Base-by-base conservation (phyloP, 2,797 vertebrate genomes). In the Peromyscus nudipes region DNA sequence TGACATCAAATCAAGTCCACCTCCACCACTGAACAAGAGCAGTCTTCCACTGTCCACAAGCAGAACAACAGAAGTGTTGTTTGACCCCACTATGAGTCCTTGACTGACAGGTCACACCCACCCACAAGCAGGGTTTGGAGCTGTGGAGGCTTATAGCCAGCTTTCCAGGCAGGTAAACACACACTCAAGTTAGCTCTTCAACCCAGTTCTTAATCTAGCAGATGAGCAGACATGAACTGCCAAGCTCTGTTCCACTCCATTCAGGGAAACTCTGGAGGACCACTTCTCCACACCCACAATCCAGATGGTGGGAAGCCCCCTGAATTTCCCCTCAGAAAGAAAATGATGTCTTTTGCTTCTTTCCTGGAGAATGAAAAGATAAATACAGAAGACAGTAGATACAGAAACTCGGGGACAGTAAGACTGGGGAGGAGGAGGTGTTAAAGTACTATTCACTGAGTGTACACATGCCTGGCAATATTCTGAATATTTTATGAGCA, bases 161-260 rank as follows among this genome's bases (percentile, higher is more conserved):
- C 92, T 71, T 71, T 82, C 75, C 60, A 0, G 1, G 57, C 82
- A 84, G 80, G 67, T 5, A 49, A 43, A 29, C 49, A 75, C 57
- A 4, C 0, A 2, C 23, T 25, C 29, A 34, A 4, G 17, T n/a
- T 29, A 1, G 0, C 16, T 76, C 55, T 85, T 37, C 57, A 40
- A 40, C 64, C n/a, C 1, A 0, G 65, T 49, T 13, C 49, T 16
- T 52, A 69, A 23, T 55, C 81, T 64, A 37, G 27, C 69, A 46
- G 67, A 46, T 7, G 8, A 75, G 21, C 0, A 0, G 55, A 7
- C n/a, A 40, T 2, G 8, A 57, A 14, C 37, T 0, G 0, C 1
- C 86, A 34, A 17, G 23, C 23, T 76, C 89, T 2, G 0, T 10
- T 84, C 46, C 6, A 25, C 83, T 23, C 73, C 16, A 11, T 4